Evolutionary conservation across 1,140 invertebrate genomes (phyloP).

Genomic region (Caerostris darwini): DNA sequence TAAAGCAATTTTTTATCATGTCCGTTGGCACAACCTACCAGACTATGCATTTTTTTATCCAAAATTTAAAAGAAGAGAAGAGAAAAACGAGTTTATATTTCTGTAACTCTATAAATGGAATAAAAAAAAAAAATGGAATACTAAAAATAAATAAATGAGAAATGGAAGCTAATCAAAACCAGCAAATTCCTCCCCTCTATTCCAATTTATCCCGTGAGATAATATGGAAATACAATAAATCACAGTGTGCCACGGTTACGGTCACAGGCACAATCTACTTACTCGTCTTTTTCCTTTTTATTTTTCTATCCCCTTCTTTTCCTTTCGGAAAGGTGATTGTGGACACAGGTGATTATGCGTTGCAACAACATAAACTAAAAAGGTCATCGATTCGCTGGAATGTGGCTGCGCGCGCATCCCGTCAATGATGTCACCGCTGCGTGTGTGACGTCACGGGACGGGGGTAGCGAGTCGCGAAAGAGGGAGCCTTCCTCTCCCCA

Average conservation of each 20-base stretch:
- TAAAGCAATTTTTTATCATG: not conserved
- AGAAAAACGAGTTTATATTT: not conserved
- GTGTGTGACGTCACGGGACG: conserved; percentile 64
- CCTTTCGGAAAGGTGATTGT: conserved; percentile 47
- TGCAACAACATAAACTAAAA: conserved; percentile 73
- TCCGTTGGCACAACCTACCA: too few species aligned
- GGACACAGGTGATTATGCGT: conserved; percentile 75
- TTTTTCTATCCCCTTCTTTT: not conserved
- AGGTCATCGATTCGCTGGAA: conserved; percentile 75
- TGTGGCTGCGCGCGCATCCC: conserved; percentile 46
- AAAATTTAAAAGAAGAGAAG: not conserved
- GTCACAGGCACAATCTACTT: conserved; percentile 50
- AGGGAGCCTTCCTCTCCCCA: conserved; percentile 14
- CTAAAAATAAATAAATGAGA: not conserved
- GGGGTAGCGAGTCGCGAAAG: not conserved
- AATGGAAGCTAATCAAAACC: not conserved
- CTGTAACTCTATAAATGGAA: not conserved
- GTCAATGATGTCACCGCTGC: conserved; percentile 63
- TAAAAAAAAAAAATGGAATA: not conserved
- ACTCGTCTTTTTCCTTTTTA: not conserved
- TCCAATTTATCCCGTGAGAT: conserved; percentile 43
- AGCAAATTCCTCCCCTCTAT: not conserved
- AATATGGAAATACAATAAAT: conserved; percentile 73
- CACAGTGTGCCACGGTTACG: conserved; percentile 37
- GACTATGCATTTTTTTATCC: not conserved